Evolutionary conservation across 2,797 vertebrate species (phyloP), one percentile per base, ranked within the genome.

Genomic region (Todus mexicanus): DNA sequence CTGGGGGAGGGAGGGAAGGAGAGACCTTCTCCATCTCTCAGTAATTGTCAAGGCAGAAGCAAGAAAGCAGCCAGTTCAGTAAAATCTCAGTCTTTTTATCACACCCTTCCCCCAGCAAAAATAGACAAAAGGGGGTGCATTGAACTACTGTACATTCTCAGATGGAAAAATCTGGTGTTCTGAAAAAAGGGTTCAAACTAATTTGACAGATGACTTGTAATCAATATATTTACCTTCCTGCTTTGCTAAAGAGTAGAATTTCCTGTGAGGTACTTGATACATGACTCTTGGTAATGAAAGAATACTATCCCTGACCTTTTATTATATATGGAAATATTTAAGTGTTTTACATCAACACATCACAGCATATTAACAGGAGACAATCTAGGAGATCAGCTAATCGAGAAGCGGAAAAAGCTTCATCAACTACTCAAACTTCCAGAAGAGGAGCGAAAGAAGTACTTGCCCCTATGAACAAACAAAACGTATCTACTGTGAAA

Each of bases 311-410:
- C 91, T 96, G 95, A 96, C 94, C 94, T 95, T 94, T 90, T 83
- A 95, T 94, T 95, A 95, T 90, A 94, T 92, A 94, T 94, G 93
- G 92, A 96, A 96, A 96, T 96, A 96, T 96, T 95, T 95, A 96
- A 96, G 95, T 92, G 90, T 94, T 97, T 96, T 88, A 95, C 87
- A 95, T 93, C 94, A 94, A 92, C 89, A 94, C 85, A 93, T 96
- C 88, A 90, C 37, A 10, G 94, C 68, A 72, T 91, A 89, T 92
- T 95, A 97, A 92, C 89, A 90, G 87, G 86, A 96, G 80, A 95
- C 95, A 81, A 94, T 89, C 94, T 68, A 70, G 57, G 69, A 59
- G 89, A 95, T 95, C 15, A 77, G 88, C 93, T 94, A 96, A 83
- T 65, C 1, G 26, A 94, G 93, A 93, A 51, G 87, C 91, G 50